phyloP scores from a whole-genome alignment of 1,140 invertebrate species.

The Akabosia matsudoensis region DNA sequence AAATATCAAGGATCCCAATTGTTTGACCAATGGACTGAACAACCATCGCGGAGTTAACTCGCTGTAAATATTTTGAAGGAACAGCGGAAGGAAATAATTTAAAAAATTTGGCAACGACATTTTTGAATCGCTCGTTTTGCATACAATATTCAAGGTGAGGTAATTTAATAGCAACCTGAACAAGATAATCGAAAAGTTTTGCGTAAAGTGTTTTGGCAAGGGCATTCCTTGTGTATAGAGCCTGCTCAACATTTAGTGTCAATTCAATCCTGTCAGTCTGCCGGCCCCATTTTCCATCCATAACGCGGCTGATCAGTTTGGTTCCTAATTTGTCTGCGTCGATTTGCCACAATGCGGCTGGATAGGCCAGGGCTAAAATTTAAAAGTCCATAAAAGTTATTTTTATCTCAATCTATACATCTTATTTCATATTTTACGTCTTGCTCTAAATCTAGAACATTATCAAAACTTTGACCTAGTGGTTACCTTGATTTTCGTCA shows the following conservation, averaged over 20 bases:
- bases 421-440: slow-evolving; percentile 20
- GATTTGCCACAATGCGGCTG: slow-evolving; percentile 64
- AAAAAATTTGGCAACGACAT: no score
- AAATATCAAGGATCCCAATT: slow-evolving; percentile 65
- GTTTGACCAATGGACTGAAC: slow-evolving; percentile 55
- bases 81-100: slow-evolving; percentile 8
- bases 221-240: slow-evolving; percentile 65
- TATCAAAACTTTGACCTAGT: no score
- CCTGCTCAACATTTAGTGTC: slow-evolving; percentile 65
- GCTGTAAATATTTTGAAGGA: slow-evolving; percentile 52
- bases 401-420: neutral
- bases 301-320: slow-evolving; percentile 64
- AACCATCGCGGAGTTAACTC: slow-evolving; percentile 64
- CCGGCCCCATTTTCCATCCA: slow-evolving; percentile 73
- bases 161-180: no score
- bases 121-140: neutral
- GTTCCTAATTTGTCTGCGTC: slow-evolving; percentile 59
- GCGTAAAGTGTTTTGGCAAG: slow-evolving; percentile 68
- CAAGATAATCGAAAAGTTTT: slow-evolving; percentile 67
- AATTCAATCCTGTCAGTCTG: slow-evolving; percentile 68
- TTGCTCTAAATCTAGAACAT: neutral
- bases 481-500: slow-evolving; percentile 60
- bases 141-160: slow-evolving; percentile 43
- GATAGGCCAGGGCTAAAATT: slow-evolving; percentile 62
- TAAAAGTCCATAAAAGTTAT: slow-evolving; percentile 20